Conservation (phyloP, 2,113 vertebrate species). For the Sinosuthora webbiana region DNA sequence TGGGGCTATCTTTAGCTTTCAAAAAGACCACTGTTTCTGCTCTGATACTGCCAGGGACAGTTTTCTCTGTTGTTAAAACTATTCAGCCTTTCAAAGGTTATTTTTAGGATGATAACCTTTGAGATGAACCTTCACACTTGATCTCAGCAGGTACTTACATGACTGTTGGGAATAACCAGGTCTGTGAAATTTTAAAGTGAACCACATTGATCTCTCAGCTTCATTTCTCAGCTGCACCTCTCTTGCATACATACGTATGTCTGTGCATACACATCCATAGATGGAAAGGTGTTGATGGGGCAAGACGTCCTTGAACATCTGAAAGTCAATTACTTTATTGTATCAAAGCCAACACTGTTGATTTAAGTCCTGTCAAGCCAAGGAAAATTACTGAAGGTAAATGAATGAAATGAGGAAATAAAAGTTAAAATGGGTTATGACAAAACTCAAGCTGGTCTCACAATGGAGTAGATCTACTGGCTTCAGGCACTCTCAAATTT, state of each 20-base stretch:
- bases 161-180: neutral
- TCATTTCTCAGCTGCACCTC: neutral
- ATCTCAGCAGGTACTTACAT: neutral
- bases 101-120: conserved; percentile 28
- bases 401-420: neutral
- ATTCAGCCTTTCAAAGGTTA: neutral
- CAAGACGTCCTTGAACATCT: neutral
- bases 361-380: neutral
- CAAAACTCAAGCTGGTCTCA: neutral
- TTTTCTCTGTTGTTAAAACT: neutral
- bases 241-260: neutral
- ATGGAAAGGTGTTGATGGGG: neutral
- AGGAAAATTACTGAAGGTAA: neutral
- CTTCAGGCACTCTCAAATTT: neutral
- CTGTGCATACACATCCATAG: neutral
- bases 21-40: neutral
- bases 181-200: neutral
- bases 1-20: neutral
- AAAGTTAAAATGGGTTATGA: neutral
- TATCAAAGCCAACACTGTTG: neutral
- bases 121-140: neutral
- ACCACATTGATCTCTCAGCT: neutral
- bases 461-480: neutral
- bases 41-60: neutral
- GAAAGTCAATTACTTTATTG: neutral